Percentiles rank a stretch among this genome's conserved stretches.
These are phyloP conservation scores for Cyclina sinensis DNA, from an alignment of 1,140 invertebrate genomes.

Conservation along the genomic window DNA sequence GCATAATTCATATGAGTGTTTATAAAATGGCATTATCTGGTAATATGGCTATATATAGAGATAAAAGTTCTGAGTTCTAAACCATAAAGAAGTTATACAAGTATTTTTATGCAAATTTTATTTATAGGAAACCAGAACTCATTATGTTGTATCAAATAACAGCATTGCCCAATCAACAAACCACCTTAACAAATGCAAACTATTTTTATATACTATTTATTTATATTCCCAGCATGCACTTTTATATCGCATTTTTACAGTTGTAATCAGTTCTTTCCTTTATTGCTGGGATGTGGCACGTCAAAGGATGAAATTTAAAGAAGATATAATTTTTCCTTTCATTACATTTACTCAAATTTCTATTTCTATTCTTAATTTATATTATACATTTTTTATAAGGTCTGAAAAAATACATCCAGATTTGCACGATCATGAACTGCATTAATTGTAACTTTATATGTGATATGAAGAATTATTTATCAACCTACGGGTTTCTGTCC, in stretches of 20 bases:
- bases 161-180: neutral
- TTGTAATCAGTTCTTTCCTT: neutral
- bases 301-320: neutral
- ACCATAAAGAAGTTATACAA: neutral
- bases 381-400: no score
- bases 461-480: no score
- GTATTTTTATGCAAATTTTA: neutral
- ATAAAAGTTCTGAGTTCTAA: neutral
- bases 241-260: neutral
- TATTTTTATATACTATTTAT: no score
- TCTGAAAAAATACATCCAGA: no score
- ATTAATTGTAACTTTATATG: no score
- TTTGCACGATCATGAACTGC: no score
- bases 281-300: neutral
- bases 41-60: no score
- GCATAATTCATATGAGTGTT: no score
- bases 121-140: neutral
- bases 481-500: no score
- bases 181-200: neutral
- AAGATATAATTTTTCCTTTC: neutral
- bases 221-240: neutral
- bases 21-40: no score
- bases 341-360: neutral
- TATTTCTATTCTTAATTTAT: neutral
- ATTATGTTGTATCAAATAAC: neutral